Base-by-base conservation (phyloP, 2,888 invertebrate species). In the Lithophane ornitopus region DNA sequence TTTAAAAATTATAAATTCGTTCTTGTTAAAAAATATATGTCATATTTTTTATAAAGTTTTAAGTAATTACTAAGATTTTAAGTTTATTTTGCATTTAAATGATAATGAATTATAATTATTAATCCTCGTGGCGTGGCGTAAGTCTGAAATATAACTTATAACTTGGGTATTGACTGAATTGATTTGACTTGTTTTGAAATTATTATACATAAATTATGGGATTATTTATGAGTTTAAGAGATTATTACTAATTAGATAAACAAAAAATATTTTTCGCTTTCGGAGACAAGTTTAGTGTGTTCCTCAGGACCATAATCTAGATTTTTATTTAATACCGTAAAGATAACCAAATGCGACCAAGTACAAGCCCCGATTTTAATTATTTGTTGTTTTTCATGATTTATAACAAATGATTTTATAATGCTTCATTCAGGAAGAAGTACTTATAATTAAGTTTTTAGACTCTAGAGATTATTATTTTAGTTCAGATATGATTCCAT, bases 151-250 rank as follows among this genome's bases (percentile, higher is more conserved):
- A 6, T n/a, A 52, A 11, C n/a, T 34, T 52, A 19, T 7, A 54
- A n/a, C n/a, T n/a, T 34, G 7, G 16, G n/a, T 7, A 28, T 54
- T 28, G 74, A 62, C 74, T 74, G 54, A 62, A 54, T 63, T 63
- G 16, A 54, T 26, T 44, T 74, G 41, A 61, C 52, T 62, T 62
- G 19, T 44, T 34, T 44, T 62, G 28, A 63, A 74, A 66, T 49
- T 0, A 14, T 9, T 41, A 41, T 4, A 62, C 16, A 16, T 16
- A n/a, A 41, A 65, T 49, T 46, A 49, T n/a, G 39, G 11, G 22
- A 39, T 3, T 14, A 34, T 9, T 34, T 34, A n/a, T 16, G n/a
- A 16, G 3, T 39, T 67, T 56, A 39, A 3, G 19, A 39, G 19
- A 67, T 67, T 67, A 19, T 54, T 16, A 19, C 16, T 54, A 56